Evolutionary conservation across 2,797 vertebrate genomes (phyloP), one percentile per base, ranked within the genome.

Genomic region (Oreortyx pictus): DNA sequence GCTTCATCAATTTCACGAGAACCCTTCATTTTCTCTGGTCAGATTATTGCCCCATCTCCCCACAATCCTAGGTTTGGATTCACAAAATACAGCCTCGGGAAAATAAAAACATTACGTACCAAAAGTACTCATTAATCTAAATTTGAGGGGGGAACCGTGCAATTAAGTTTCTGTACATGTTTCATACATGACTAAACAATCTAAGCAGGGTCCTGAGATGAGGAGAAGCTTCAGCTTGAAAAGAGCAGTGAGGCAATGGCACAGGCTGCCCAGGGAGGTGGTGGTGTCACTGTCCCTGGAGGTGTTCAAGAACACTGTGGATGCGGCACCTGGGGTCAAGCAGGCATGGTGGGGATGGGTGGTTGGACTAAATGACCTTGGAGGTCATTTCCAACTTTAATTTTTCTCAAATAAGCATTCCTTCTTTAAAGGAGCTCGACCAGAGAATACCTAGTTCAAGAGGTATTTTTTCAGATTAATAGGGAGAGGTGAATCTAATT

Each of bases 31-130:
- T 82, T 64, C 31, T 85, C 79, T 80, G 37, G 49, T 16, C 37
- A 61, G 4, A 41, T 57, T 19, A 60, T 11, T 2, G 0, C 9
- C 1, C 18, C 11, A n/a, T n/a, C 1, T 41, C 66, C 3, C 13
- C 17, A 4, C 9, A 41, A 17, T 7, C 15, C 41, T 16, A 4
- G 10, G 16, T 23, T 18, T 20, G 4, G 1, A 47, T 68, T 80
- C 70, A 39, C 7, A 50, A 62, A 68, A 65, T 8, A 56, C 0
- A 1, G 19, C 29, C 24, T 23, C 19, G 29, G 7, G 27, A 84
- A 68, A 49, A 49, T 11, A 49, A 49, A 49, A 49, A 49, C 39
- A 60, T 14, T 57, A 82, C 20, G 5, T 46, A 71, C 9, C 9
- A 88, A 25, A 43, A 44, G 52, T 14, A 84, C 11, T 14, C 50